Percentiles rank a stretch among this genome's conserved stretches.
phyloP scores from a whole-genome alignment of 2,113 vertebrate species.

The Tyto alba region DNA sequence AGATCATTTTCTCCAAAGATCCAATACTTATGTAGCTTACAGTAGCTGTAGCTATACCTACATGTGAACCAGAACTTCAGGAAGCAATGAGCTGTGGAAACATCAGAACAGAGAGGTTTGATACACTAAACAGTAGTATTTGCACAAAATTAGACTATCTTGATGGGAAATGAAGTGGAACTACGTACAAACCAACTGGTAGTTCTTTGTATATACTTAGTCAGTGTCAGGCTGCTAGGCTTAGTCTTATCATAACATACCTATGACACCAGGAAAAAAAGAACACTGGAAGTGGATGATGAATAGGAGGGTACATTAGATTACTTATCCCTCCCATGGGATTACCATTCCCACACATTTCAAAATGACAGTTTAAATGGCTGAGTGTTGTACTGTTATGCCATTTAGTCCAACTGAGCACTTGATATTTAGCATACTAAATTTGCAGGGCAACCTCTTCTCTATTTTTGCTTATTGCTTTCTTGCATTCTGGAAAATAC shows the following conservation, averaged over 20 bases:
- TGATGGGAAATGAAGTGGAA: not conserved
- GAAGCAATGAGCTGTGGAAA: not conserved
- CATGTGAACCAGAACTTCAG: not conserved
- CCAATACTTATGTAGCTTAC: not conserved
- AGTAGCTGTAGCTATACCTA: not conserved
- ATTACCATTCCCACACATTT: not conserved
- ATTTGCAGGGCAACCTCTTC: not conserved
- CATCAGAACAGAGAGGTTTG: not conserved
- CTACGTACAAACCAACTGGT: accelerated
- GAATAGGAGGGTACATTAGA: not conserved
- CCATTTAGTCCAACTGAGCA: not conserved
- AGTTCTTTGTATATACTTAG: not conserved
- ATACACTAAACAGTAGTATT: not conserved
- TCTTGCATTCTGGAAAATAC: not conserved
- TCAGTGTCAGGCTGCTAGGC: not conserved
- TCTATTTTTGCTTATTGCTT: not conserved
- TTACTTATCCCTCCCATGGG: not conserved
- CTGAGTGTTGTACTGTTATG: not conserved
- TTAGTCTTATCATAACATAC: not conserved
- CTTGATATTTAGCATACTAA: not conserved
- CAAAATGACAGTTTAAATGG: not conserved
- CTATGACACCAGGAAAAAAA: not conserved
- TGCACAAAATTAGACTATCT: not conserved
- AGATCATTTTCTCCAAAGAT: not conserved
- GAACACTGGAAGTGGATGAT: not conserved